Evolutionary conservation across 2,113 vertebrate species (phyloP), one percentile per base, ranked within the genome.

Genomic region (Motacilla alba): DNA sequence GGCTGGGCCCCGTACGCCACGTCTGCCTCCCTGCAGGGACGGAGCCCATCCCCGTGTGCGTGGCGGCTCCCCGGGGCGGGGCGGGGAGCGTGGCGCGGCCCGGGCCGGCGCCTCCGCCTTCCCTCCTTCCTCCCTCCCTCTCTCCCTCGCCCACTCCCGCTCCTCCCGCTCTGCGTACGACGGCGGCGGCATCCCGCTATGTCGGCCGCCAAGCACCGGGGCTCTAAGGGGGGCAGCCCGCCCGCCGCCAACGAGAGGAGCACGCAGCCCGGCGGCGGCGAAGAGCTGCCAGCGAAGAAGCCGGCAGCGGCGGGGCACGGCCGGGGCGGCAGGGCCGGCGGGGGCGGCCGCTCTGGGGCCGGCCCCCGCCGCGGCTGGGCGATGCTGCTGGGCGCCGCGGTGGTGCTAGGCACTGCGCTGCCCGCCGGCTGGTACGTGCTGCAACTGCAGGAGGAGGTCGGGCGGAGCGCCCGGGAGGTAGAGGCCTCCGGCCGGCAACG

Each of bases 401-500:
- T 95, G 44, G 83, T 98, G 84, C 79, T 97, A 60, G 96, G 94
- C 15, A 96, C 93, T 46, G 97, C 97, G n/a, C 96, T 87, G 53
- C 84, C 95, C 58, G 95, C 94, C 14, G 97, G 97, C 89, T 98
- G 96, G 96, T 96, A 91, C 23, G 91, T 97, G 70, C 97, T 96
- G 91, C 96, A 96, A 79, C 96, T 98, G 81, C 95, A 96, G 92
- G 96, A 97, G 46, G 97, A 98, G 95, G 94, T 98, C 58, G 94
- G 94, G 88, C 96, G 97, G 73, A 90, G 97, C 85, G 88, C 94
- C 95, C 94, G 77, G 59, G 59, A 97, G 89, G 94, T 97, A 73
- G 96, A 98, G 86, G 97, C 96, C 94, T 96, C 97, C 44, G 82
- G 88, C 50, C 80, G 88, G 69, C 97, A 97, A 87, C 90, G 97